Evolutionary conservation across 2,797 vertebrate genomes (phyloP).

Genomic region (Naso thynnoides): DNA sequence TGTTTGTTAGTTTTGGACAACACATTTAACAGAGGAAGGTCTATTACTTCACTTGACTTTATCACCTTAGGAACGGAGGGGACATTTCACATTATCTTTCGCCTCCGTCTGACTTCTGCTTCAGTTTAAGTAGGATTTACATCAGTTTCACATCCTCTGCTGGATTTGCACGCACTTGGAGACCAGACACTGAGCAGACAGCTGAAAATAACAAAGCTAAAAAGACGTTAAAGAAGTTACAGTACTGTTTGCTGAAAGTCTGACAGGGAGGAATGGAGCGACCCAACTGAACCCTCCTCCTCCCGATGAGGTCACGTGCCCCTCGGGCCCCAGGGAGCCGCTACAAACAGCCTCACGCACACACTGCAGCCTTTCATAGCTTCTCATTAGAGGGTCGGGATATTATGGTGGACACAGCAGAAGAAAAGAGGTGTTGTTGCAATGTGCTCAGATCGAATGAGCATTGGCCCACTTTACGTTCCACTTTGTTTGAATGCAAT

Average conservation of each 20-base stretch:
- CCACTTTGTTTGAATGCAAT: slow-evolving; percentile 30
- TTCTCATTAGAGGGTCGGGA: slow-evolving; percentile 56
- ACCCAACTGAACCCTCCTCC: slow-evolving; percentile 45
- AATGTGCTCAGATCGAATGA: slow-evolving; percentile 22
- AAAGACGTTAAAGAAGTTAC: slow-evolving; percentile 44
- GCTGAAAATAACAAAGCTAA: slow-evolving; percentile 44
- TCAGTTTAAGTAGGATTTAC: slow-evolving; percentile 9
- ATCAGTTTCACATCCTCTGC: slow-evolving; percentile 45
- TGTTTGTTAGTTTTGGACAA: slow-evolving; percentile 44
- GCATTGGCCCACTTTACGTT: slow-evolving; percentile 5
- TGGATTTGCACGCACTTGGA: slow-evolving; percentile 5
- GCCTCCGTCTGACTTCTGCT: slow-evolving; percentile 8
- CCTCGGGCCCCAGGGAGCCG: slow-evolving; percentile 47
- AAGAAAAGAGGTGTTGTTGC: slow-evolving; percentile 66
- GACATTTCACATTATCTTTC: slow-evolving; percentile 16
- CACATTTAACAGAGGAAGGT: slow-evolving; percentile 14
- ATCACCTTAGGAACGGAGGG: slow-evolving; percentile 9
- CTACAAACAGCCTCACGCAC: slow-evolving; percentile 43
- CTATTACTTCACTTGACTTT: slow-evolving; percentile 11
- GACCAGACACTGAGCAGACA: not conserved
- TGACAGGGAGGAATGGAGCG: slow-evolving; percentile 41
- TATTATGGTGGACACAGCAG: slow-evolving; percentile 45
- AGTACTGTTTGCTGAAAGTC: slow-evolving; percentile 46
- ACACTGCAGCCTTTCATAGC: slow-evolving; percentile 74
- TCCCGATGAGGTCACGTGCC: slow-evolving; percentile 45